Evolutionary conservation across 1,140 invertebrate genomes (phyloP), one percentile per base, ranked within the genome.

Genomic region (Belonocnema kinseyi): DNA sequence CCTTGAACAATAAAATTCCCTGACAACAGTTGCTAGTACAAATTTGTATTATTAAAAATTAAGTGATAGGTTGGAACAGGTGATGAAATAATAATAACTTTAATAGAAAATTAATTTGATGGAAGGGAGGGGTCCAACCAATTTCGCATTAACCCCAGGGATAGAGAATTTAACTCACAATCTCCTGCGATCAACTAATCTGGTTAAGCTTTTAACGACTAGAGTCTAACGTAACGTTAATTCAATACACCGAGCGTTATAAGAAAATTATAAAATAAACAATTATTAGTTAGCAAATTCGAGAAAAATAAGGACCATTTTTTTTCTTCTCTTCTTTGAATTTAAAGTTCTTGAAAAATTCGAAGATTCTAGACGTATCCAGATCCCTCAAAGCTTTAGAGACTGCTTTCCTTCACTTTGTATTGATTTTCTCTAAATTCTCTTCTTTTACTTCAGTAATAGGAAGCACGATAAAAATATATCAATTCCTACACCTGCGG

Each of bases 71-170:
- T 11, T 46, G 10, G 40, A 46, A 46, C 1, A 46, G 40, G 40
- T 46, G 40, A 46, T 16, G 40, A 66, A 66, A 66, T n/a, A 66
- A 66, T 40, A 40, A 3, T n/a, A 56, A 56, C 21, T n/a, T 46
- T 46, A 46, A 46, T 46, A 17, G 17, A 21, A 56, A 56, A 40
- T 16, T 40, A 66, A 7, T 66, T 66, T 66, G 14, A 10, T 33
- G 61, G 14, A 26, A 40, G 26, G 33, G 14, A 66, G 61, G 17
- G 61, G 54, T 21, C 17, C 10, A 56, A 66, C 26, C 26, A 66
- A 66, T 66, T 66, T 66, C 61, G 61, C 33, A 40, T 66, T 66
- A 66, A 66, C 61, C 61, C 40, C 61, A 16, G 61, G 26, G 61
- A 40, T 16, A 46, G 26, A 40, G 61, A 14, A 66, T 66, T 66